Evolutionary conservation across 2,113 vertebrate species (phyloP).

Genomic region (Phaethornis superciliosus): DNA sequence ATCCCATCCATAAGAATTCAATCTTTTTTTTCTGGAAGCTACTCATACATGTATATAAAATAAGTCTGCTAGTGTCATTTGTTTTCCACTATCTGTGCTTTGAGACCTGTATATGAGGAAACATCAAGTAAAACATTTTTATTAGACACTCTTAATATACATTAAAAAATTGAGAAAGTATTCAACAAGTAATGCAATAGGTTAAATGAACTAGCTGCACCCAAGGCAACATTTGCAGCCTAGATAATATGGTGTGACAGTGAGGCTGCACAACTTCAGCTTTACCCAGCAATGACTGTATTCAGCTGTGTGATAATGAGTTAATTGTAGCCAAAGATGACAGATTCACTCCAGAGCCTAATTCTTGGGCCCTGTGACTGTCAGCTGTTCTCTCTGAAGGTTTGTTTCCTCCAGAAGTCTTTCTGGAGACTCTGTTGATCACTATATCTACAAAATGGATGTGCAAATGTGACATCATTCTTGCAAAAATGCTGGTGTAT

Average conservation of each 20-base stretch:
- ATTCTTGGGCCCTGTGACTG: neutral
- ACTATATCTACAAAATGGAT: neutral
- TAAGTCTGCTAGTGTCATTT: neutral
- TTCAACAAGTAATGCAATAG: neutral
- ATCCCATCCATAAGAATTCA: neutral
- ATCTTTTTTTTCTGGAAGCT: neutral
- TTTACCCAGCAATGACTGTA: neutral
- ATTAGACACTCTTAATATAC: conserved; percentile 23
- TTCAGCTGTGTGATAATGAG: neutral
- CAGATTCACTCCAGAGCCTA: neutral
- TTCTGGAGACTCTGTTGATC: neutral
- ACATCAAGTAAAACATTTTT: conserved; percentile 45
- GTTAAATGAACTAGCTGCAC: neutral
- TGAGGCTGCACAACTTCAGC: neutral
- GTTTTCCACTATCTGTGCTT: conserved; percentile 43
- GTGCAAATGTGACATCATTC: neutral
- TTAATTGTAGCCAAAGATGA: neutral
- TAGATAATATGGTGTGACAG: neutral
- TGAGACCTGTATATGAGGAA: conserved; percentile 28
- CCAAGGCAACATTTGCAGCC: neutral
- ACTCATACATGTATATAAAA: neutral
- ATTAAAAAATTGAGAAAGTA: conserved; percentile 16
- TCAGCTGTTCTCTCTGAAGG: neutral
- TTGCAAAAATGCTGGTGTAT: neutral
- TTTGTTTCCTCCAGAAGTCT: neutral